These are phyloP conservation scores for Dasypogon diadema DNA, from an alignment of 2,888 invertebrate species.

Conservation along the genomic window DNA sequence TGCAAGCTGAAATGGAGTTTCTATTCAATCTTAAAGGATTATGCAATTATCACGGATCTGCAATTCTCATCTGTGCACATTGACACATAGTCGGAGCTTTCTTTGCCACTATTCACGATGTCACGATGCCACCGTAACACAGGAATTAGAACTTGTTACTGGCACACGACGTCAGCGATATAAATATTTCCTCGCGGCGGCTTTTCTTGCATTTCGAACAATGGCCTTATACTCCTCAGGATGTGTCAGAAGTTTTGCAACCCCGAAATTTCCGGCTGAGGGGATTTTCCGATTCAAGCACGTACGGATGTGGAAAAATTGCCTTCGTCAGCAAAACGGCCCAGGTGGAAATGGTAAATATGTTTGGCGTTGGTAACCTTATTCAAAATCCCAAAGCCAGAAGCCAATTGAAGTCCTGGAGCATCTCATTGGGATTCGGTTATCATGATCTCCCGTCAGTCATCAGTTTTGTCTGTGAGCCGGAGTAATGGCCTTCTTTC, in stretches of 20 bases:
- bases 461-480: slow-evolving; percentile 28
- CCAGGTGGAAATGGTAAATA: slow-evolving; percentile 37
- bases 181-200: neutral
- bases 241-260: neutral
- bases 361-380: slow-evolving; percentile 22
- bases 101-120: neutral
- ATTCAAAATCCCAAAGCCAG: slow-evolving; percentile 37
- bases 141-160: slow-evolving; percentile 26
- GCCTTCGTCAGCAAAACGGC: neutral
- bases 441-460: slow-evolving; percentile 44
- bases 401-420: slow-evolving; percentile 24
- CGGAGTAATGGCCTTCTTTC: slow-evolving; percentile 38
- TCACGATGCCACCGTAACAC: neutral
- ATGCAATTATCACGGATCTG: slow-evolving; percentile 36
- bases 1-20: neutral
- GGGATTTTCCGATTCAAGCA: neutral
- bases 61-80: slow-evolving; percentile 11
- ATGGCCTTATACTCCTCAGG: neutral
- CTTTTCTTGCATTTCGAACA: neutral
- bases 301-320: slow-evolving; percentile 16
- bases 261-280: neutral
- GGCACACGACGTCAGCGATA: neutral
- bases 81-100: slow-evolving; percentile 1
- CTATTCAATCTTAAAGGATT: slow-evolving; percentile 32
- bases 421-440: slow-evolving; percentile 41